Evolutionary conservation across 2,797 vertebrate species (phyloP), one percentile per base, ranked within the genome.

Genomic region (Scyliorhinus canicula): DNA sequence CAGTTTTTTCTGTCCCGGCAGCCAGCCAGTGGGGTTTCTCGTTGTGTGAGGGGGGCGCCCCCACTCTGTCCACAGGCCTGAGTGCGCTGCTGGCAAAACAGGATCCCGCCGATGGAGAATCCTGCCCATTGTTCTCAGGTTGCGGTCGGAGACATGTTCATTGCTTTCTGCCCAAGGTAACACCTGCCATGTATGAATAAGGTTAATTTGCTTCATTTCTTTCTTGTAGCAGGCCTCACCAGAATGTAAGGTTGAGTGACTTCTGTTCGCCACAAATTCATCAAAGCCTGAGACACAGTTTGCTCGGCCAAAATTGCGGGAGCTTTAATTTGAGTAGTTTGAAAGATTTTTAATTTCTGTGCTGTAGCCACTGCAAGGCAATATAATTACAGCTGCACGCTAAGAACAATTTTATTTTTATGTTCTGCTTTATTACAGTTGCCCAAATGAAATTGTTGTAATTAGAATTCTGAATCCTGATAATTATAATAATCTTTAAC

Each of bases 401-500:
- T 28, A 86, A 55, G 50, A 82, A 82, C 44, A 55, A 55, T 55
- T 86, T 86, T 86, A 55, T 14, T 86, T 55, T 86, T 52, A 55
- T 86, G 50, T 55, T 82, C 35, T 55, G 31, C 47, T 86, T 86
- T 86, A 55, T 31, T 55, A 86, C 50, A 55, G 12, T 55, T 86
- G 50, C 28, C 84, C 84, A 52, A 55, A 52, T 86, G 26, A 86
- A 52, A 55, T 86, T 86, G 44, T 55, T 55, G 52, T 16, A 55
- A 86, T 55, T 86, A 55, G 9, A 86, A 52, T 86, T 55, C 31
- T 55, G 84, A 86, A 86, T 50, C 31, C 4, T 35, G 84, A 6
- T 86, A 82, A 86, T 55, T 86, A 86, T 35, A 86, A 86, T 52
- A 86, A 86, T 86, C 50, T 82, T 82, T 47, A 82, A 82, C 79